Base-by-base conservation (phyloP, 1,140 invertebrate genomes). In the Diorhabda sublineata region DNA sequence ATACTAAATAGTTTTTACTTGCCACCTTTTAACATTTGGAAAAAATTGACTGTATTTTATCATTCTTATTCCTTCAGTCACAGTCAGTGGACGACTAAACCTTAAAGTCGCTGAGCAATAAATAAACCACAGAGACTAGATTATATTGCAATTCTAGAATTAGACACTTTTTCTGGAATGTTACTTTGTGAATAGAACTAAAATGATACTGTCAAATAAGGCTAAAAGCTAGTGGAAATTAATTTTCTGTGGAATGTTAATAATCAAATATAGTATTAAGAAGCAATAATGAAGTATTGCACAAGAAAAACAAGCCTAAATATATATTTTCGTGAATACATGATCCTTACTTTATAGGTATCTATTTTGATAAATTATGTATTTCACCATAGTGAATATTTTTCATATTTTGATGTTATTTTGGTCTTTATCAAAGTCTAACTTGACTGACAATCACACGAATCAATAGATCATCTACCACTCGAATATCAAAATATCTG, bases 81-180 rank as follows among this genome's bases (percentile, higher is more conserved):
- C 63, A 67, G 65, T 67, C 65, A 67, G 11, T 67, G 75, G 75
- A 76, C 75, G 71, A 75, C 75, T 75, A 76, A 76, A 76, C 75
- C 75, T 75, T 69, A 67, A 56, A 71, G 72, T 76, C 73, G 72
- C 71, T 76, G 75, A 75, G 75, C 75, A 76, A 74, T 64, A 70
- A 69, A 69, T 66, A 74, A 71, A 74, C 61, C 56, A 71, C 68
- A 71, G 62, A 68, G 75, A 76, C 75, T 76, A 76, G 75, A 76
- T 71, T 64, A 74, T 74, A 76, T 74, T 73, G 69, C 73, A 69
- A 64, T 61, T 74, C 67, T 62, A 70, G 58, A 65, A 62, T 70
- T 67, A 74, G 45, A 57, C 59, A 70, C 63, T 72, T 69, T 67
- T 73, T 61, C 67, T 74, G 73, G 71, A 74, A 74, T 74, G 71